Evolutionary conservation across 2,113 vertebrate species (phyloP).

Genomic region (Piprites chloris): DNA sequence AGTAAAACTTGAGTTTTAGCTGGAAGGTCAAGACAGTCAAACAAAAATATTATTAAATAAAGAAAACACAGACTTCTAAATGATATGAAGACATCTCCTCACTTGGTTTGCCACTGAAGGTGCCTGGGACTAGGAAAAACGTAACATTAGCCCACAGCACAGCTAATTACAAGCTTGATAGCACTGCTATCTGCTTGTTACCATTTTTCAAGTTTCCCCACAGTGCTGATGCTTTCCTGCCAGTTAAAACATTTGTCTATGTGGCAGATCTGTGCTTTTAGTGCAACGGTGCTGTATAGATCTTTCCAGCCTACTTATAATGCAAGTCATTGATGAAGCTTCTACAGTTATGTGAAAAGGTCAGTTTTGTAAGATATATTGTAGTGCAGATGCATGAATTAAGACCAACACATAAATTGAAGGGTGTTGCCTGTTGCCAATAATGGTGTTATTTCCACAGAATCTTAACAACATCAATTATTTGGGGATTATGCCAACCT

Average conservation of each 20-base stretch:
- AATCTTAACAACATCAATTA: not conserved
- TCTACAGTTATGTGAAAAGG: not conserved
- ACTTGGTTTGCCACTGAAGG: not conserved
- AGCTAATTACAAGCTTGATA: not conserved
- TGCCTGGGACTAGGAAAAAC: not conserved
- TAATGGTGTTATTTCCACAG: not conserved
- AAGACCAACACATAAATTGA: not conserved
- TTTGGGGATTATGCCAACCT: not conserved
- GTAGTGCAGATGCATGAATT: not conserved
- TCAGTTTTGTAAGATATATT: conserved; percentile 6
- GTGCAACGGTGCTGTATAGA: not conserved
- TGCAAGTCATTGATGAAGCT: not conserved
- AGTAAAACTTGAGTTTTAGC: not conserved
- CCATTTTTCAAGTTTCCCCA: not conserved
- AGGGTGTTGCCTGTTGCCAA: not conserved
- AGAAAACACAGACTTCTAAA: conserved; percentile 6
- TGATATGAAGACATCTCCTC: not conserved
- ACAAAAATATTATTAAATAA: conserved; percentile 16
- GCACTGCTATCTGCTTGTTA: not conserved
- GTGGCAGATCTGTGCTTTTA: not conserved
- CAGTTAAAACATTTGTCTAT: not conserved
- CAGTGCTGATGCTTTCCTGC: not conserved
- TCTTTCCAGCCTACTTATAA: conserved; percentile 13
- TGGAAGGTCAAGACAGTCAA: conserved; percentile 19
- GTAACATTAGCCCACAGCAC: not conserved